Percentiles rank a stretch among this genome's conserved stretches.
These are phyloP conservation scores for Lepidocolaptes lacrymiger DNA, from an alignment of 2,797 vertebrate species.

Conservation along the genomic window DNA sequence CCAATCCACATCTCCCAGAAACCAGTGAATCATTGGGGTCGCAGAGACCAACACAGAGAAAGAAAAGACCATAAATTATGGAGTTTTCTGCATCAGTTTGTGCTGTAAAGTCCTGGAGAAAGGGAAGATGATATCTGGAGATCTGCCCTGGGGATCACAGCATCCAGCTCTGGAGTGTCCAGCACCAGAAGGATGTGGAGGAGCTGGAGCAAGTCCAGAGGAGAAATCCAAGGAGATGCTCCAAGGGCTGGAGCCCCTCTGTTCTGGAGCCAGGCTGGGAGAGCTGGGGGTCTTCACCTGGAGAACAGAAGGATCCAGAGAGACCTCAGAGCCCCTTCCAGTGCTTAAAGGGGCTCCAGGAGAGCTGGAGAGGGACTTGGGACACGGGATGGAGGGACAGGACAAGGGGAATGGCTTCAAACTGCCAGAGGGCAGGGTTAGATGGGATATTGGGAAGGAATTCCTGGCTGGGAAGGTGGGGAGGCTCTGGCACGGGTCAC, in stretches of 20 bases:
- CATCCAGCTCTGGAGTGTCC: background rate
- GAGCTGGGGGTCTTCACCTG: background rate
- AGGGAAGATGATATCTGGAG: background rate
- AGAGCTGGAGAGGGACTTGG: background rate
- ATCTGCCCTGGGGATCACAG: background rate
- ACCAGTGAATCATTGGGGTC: background rate
- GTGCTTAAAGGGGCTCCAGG: accelerated
- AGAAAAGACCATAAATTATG: background rate
- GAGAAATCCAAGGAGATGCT: accelerated
- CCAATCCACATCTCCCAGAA: background rate
- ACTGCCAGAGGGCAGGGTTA: accelerated
- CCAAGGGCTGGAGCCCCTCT: background rate
- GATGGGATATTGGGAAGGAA: background rate
- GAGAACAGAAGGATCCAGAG: accelerated
- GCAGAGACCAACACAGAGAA: background rate
- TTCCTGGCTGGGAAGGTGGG: accelerated
- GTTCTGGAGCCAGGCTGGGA: background rate
- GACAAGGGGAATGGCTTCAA: background rate
- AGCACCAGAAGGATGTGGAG: accelerated
- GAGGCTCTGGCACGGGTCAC: accelerated
- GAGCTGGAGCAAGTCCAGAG: accelerated
- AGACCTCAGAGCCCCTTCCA: accelerated
- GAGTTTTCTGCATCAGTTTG: background rate
- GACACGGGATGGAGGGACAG: background rate
- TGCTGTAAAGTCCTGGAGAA: background rate